These are phyloP conservation scores for Elanoides forficatus DNA, from an alignment of 2,113 vertebrate genomes.

Conservation along the genomic window DNA sequence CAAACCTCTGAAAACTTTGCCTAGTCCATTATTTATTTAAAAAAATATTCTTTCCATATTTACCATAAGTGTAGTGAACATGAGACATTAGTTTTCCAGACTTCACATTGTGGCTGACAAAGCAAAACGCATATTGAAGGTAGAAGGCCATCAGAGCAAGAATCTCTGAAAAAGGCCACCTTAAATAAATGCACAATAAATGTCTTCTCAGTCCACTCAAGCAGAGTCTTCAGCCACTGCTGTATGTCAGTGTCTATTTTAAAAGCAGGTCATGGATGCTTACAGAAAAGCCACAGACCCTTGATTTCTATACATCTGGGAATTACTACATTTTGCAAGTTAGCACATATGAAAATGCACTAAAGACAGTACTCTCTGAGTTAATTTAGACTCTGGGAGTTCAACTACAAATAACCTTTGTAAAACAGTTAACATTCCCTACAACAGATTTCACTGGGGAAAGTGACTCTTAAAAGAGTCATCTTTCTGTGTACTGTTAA, in stretches of 20 bases:
- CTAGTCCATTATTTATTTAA: background rate
- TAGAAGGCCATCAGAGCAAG: background rate
- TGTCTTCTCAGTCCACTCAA: background rate
- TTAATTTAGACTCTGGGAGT: background rate
- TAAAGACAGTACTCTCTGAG: background rate
- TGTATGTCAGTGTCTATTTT: background rate
- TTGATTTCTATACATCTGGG: background rate
- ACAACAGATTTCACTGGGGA: background rate
- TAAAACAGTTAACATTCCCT: background rate
- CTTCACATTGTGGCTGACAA: constrained; percentile 17
- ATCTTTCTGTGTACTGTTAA: background rate
- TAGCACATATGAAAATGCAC: constrained; percentile 14
- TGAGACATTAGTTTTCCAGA: background rate
- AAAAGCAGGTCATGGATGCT: constrained; percentile 40
- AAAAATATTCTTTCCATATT: background rate
- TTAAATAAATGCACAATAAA: background rate
- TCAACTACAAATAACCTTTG: background rate
- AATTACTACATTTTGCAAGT: constrained; percentile 41
- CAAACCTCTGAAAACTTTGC: background rate
- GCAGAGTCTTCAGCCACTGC: background rate
- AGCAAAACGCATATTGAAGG: background rate
- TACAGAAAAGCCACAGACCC: background rate
- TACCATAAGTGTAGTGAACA: background rate
- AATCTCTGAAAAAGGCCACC: background rate
- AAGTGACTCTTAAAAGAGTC: background rate